Evolutionary conservation across 1,140 invertebrate genomes (phyloP).

Genomic region (Micrasema longulum): DNA sequence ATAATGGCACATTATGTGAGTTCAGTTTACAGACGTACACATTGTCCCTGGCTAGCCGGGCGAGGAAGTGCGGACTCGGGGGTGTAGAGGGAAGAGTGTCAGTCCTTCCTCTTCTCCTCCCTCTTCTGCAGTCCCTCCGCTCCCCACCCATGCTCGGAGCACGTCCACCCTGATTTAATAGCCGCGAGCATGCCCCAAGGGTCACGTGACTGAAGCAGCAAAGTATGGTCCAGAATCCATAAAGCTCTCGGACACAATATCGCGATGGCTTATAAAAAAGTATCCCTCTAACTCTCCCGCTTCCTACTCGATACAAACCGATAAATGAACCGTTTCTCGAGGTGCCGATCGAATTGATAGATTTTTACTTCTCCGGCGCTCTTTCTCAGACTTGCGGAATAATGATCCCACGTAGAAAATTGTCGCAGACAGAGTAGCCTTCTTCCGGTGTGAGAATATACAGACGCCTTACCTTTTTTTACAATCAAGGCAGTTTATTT

Average conservation of each 20-base stretch:
- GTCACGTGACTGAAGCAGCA: constrained; percentile 36
- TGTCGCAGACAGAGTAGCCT: constrained; percentile 27
- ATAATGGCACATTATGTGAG: no score
- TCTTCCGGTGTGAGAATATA: constrained; percentile 4
- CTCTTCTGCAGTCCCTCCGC: background rate
- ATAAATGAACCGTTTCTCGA: constrained; percentile 5
- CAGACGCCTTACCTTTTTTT: background rate
- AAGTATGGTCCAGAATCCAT: constrained; percentile 20
- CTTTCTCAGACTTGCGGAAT: constrained; percentile 13
- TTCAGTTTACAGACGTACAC: background rate
- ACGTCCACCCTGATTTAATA: constrained; percentile 48
- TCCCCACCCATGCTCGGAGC: constrained; percentile 2
- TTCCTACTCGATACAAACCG: background rate
- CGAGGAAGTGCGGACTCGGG: background rate
- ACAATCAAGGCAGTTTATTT: constrained; percentile 8
- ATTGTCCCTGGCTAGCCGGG: constrained; percentile 10
- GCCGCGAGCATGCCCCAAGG: constrained; percentile 43
- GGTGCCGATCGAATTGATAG: constrained; percentile 12
- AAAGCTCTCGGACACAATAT: background rate
- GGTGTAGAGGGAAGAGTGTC: background rate
- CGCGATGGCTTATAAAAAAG: constrained; percentile 14
- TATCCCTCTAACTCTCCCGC: background rate
- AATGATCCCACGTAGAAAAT: constrained; percentile 39
- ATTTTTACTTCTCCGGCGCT: background rate
- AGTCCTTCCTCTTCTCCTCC: background rate